Conservation (phyloP, 2,113 vertebrate species). For the Nothobranchius kuhntae region DNA sequence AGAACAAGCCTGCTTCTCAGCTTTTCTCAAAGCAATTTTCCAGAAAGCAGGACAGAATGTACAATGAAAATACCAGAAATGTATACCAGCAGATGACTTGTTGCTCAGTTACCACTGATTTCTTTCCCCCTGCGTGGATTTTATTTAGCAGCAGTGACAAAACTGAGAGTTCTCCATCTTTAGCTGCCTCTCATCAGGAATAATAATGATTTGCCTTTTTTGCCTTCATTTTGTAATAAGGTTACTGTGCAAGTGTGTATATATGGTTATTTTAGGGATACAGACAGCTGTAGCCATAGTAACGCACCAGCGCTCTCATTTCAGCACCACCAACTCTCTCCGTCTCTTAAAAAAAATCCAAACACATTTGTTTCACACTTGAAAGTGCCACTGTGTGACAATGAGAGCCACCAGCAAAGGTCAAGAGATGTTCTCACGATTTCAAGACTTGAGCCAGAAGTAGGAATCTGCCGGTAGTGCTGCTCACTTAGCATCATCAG, state of each 20-base stretch:
- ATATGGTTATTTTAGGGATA: constrained; percentile 72
- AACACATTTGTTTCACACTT: constrained; percentile 5
- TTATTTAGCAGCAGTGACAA: background rate
- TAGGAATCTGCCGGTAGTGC: constrained; percentile 13
- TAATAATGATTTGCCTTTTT: constrained; percentile 42
- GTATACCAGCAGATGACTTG: constrained; percentile 13
- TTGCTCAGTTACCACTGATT: constrained; percentile 16
- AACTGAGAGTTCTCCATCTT: constrained; percentile 21
- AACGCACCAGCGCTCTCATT: constrained; percentile 67
- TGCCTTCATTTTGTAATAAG: constrained; percentile 44
- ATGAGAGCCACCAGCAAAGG: constrained; percentile 5
- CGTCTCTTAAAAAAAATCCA: constrained; percentile 3
- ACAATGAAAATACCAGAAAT: background rate
- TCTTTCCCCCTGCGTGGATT: background rate
- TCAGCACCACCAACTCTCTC: constrained; percentile 52
- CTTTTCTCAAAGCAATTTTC: constrained; percentile 4
- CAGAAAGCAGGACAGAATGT: background rate
- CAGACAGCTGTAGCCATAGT: constrained; percentile 74
- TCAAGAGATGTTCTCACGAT: constrained; percentile 12
- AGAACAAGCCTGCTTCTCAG: constrained; percentile 27
- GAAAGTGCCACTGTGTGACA: background rate
- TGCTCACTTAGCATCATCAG: constrained; percentile 27
- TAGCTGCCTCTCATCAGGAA: constrained; percentile 22
- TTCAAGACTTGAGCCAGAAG: background rate
- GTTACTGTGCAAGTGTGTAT: constrained; percentile 47